Evolutionary conservation across 1,140 invertebrate species (phyloP), one percentile per base, ranked within the genome.

Genomic region (Micrasema longulum): DNA sequence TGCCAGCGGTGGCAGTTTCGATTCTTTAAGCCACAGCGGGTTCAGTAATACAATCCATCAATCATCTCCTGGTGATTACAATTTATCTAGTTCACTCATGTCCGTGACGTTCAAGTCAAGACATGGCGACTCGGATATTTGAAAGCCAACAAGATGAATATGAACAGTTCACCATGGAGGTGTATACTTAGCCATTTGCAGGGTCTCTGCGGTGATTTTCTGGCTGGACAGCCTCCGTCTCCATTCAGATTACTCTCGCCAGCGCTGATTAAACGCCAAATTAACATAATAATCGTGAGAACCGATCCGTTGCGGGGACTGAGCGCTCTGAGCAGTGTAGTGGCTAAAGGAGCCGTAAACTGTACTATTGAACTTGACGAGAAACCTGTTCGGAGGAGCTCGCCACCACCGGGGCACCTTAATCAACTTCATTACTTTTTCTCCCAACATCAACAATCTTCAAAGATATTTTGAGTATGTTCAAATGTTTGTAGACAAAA

Each of bases 211-310:
- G 52, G 26, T n/a, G 52, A 55, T 55, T 55, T 55, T 31, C n/a
- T 22, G 31, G 26, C 5, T 47, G 31, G 16, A 14, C 52, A 48
- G 53, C 38, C 55, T 60, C 16, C 38, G 62, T 64, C 57, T 60
- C 69, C 48, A 20, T 26, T n/a, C 18, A 36, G 64, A 57, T 57
- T n/a, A 38, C 53, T 57, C 55, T 50, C 53, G 70, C 48, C 48
- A 43, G 64, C 74, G 70, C 55, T 70, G 74, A 72, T 75, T 75
- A 75, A 72, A 72, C 62, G 73, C 66, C 68, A 43, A 75, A 75
- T 75, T 75, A 72, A 72, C 74, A 75, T 75, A 75, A 75, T 75
- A 75, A 75, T 70, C 74, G 74, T 75, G 74, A 67, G 74, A 75
- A 75, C 70, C 70, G 63, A 50, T 26, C 64, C 64, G 73, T 41